A percentile compares a stretch with the other conserved stretches of the same genome.
Evolutionary conservation across 2,888 invertebrate genomes (phyloP).

Genomic region (Temnothorax unifasciatus): DNA sequence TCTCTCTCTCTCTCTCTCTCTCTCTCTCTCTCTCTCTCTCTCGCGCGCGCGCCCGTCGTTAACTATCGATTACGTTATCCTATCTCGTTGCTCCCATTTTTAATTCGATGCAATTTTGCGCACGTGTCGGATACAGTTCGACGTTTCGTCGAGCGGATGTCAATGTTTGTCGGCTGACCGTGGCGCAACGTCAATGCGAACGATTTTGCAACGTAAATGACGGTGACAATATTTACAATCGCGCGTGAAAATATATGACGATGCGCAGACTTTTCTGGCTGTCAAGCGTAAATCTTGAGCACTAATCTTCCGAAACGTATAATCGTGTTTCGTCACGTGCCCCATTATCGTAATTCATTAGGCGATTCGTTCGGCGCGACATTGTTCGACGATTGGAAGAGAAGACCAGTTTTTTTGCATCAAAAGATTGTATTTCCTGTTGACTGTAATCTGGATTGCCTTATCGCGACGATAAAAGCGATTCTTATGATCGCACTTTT

Average conservation of each 20-base stretch:
- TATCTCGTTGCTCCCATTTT: not conserved
- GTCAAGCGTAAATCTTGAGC: not conserved
- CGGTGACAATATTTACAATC: slow-evolving; percentile 25
- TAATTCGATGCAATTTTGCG: not conserved
- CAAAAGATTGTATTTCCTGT: not conserved
- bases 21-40: not conserved
- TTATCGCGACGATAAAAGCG: slow-evolving; percentile 24
- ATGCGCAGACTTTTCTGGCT: not conserved
- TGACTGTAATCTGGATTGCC: not conserved
- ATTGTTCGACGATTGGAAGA: not conserved
- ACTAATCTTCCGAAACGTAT: not conserved
- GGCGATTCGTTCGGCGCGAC: not conserved
- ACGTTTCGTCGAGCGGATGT: slow-evolving; percentile 4
- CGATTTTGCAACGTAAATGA: slow-evolving; percentile 45
- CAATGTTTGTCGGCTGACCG: slow-evolving; percentile 9
- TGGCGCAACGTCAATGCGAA: slow-evolving; percentile 10
- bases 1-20: not conserved
- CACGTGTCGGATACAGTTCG: not conserved
- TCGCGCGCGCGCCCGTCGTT: not conserved
- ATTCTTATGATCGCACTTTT: not conserved
- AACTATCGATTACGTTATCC: slow-evolving; percentile 24
- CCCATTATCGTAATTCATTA: not conserved
- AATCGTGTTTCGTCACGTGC: not conserved
- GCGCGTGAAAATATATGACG: not conserved
- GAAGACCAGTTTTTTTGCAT: not conserved